A percentile compares a stretch with the other conserved stretches of the same genome.
Conservation (phyloP, 2,888 invertebrate species). For the Xestoiulus laeticollis region DNA sequence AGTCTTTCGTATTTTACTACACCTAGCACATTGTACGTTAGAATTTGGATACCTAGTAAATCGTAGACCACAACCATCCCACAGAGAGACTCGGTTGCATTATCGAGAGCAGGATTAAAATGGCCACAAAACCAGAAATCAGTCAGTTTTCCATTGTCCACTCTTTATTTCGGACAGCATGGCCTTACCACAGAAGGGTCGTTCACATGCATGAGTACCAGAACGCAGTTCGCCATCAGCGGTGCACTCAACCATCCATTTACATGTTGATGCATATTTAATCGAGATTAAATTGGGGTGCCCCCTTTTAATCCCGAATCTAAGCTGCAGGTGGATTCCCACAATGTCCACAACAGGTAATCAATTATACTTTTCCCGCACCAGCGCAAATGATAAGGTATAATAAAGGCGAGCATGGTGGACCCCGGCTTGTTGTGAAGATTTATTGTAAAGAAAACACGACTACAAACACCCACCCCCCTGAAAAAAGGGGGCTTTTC, state of each 20-base stretch:
- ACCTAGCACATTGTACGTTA: no score
- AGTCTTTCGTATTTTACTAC: no score
- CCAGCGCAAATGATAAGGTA: slow-evolving; percentile 2
- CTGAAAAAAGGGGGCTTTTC: slow-evolving; percentile 17
- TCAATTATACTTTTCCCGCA: slow-evolving; percentile 31
- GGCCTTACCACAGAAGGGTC: neutral
- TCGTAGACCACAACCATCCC: no score
- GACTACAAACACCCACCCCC: neutral
- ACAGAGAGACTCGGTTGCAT: no score
- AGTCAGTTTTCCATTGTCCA: neutral
- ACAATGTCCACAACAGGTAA: slow-evolving; percentile 44
- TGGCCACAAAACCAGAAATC: neutral
- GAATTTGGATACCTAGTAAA: no score
- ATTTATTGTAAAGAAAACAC: slow-evolving; percentile 37
- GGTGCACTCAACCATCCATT: neutral
- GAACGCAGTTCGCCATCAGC: neutral
- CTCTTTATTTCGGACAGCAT: neutral
- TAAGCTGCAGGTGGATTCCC: slow-evolving; percentile 43
- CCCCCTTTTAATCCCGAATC: slow-evolving; percentile 44
- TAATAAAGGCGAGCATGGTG: neutral
- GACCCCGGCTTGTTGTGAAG: slow-evolving; percentile 25
- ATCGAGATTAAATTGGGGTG: slow-evolving; percentile 45
- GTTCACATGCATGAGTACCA: neutral
- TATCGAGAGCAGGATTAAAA: no score
- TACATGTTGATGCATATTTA: slow-evolving; percentile 45